These are phyloP conservation scores for Ormyrus thymus DNA, from an alignment of 2,888 invertebrate genomes.

Conservation along the genomic window DNA sequence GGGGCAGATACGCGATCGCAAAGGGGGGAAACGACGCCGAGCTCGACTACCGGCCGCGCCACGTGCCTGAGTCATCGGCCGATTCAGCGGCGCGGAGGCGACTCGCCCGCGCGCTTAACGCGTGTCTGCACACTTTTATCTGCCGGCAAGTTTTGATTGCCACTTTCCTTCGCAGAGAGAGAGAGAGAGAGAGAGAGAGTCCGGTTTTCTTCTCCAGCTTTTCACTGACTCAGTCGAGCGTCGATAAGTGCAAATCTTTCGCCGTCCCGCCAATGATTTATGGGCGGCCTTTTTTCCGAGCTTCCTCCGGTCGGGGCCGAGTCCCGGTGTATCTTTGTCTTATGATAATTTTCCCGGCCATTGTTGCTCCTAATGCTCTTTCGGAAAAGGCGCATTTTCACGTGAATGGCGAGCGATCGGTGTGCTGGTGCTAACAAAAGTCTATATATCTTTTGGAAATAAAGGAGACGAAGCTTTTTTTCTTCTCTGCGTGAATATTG, in stretches of 20 bases:
- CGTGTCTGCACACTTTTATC: neutral
- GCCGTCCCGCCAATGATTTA: conserved; percentile 21
- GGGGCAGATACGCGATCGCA: neutral
- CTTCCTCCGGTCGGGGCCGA: no score
- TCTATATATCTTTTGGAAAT: no score
- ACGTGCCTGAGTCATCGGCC: no score
- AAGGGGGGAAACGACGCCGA: neutral
- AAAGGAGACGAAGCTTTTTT: no score
- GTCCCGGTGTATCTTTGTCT: no score
- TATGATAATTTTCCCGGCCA: no score
- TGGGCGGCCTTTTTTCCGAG: conserved; percentile 4
- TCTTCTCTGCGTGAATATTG: no score
- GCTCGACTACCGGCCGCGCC: no score
- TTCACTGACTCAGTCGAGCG: conserved; percentile 35
- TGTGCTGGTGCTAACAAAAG: no score
- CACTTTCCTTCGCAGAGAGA: conserved; percentile 26
- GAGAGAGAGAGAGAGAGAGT: conserved; percentile 1
- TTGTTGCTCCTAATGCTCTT: no score
- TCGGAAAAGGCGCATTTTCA: no score
- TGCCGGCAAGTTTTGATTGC: conserved; percentile 40
- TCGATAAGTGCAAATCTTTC: conserved; percentile 41
- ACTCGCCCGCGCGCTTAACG: neutral
- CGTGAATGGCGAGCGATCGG: no score
- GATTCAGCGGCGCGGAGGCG: neutral
- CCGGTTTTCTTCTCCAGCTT: neutral